A percentile compares a stretch with the other conserved stretches of the same genome.
Conservation (phyloP, 1,140 invertebrate genomes). For the Ganaspis sp. region DNA sequence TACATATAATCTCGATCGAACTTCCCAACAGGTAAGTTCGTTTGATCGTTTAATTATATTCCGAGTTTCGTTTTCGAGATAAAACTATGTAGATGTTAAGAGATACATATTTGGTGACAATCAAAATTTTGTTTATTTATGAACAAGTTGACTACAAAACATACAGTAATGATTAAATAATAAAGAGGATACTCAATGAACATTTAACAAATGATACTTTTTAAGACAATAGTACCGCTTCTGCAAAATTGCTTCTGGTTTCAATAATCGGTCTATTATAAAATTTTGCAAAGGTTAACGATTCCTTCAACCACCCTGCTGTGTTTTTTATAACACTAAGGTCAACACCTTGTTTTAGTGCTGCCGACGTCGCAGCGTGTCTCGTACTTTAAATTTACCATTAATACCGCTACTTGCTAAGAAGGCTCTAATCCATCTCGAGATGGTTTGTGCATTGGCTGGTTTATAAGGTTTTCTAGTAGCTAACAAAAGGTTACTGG, state of each 20-base stretch:
- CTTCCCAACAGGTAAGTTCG: too few relatives aligned
- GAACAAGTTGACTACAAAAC: not conserved
- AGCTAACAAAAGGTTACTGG: not conserved
- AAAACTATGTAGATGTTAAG: not conserved
- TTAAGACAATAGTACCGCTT: not conserved
- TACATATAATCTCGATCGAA: too few relatives aligned
- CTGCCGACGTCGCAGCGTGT: too few relatives aligned
- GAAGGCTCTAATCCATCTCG: too few relatives aligned
- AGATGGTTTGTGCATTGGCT: not conserved
- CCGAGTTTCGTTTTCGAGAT: too few relatives aligned
- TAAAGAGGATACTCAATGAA: not conserved
- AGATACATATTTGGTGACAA: not conserved
- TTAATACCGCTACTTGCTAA: too few relatives aligned
- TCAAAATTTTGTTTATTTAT: too few relatives aligned
- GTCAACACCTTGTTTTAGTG: not conserved
- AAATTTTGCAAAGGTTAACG: not conserved
- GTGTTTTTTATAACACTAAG: not conserved
- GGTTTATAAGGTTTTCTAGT: not conserved
- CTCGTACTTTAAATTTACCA: too few relatives aligned
- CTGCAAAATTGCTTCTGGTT: not conserved
- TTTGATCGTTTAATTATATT: too few relatives aligned
- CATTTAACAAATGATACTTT: not conserved
- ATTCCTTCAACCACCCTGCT: not conserved
- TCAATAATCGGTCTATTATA: not conserved
- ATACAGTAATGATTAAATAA: not conserved